Conservation (phyloP, 2,113 vertebrate genomes). For the Ginglymostoma cirratum region DNA sequence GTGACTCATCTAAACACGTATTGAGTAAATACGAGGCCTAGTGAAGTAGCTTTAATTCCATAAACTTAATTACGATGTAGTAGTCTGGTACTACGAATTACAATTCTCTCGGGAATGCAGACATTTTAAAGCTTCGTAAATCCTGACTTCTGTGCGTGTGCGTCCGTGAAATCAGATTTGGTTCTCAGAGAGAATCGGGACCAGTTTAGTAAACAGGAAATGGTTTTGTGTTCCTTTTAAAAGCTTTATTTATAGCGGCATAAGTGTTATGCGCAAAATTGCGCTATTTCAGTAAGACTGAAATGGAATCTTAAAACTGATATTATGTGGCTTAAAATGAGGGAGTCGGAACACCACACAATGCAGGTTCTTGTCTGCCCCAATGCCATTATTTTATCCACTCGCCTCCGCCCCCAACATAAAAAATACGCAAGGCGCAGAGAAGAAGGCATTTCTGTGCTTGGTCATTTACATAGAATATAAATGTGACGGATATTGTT, state of each 20-base stretch:
- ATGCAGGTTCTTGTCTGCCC: background rate
- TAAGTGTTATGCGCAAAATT: constrained; percentile 10
- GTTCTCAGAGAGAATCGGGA: background rate
- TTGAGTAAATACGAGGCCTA: background rate
- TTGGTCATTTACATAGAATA: background rate
- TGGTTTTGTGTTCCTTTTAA: constrained; percentile 25
- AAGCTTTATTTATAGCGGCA: constrained; percentile 30
- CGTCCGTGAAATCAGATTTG: constrained; percentile 10
- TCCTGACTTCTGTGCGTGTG: constrained; percentile 13
- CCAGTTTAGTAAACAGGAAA: constrained; percentile 16
- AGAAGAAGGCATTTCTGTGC: background rate
- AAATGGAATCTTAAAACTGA: background rate
- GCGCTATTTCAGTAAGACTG: background rate
- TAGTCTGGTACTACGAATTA: background rate
- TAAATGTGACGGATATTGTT: background rate
- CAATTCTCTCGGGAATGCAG: constrained; percentile 20
- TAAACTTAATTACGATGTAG: background rate
- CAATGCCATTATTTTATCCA: background rate
- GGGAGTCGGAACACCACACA: background rate
- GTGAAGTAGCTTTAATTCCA: background rate
- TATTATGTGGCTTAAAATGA: background rate
- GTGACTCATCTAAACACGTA: background rate
- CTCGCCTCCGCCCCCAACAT: background rate
- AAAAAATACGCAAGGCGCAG: background rate
- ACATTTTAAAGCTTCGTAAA: constrained; percentile 20